Base-by-base conservation (phyloP, 2,888 invertebrate species). In the Nephrotoma guestfalica region DNA sequence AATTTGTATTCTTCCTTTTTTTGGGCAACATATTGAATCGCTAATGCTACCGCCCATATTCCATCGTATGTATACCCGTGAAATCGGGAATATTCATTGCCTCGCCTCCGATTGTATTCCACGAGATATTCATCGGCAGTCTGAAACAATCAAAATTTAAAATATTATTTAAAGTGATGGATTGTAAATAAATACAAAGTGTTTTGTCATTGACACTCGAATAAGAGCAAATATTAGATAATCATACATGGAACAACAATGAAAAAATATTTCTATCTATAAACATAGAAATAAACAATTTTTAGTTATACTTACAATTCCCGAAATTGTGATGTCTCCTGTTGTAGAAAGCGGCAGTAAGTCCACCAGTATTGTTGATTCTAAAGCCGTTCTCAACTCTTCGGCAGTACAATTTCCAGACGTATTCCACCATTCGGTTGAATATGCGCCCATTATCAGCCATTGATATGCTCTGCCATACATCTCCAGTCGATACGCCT, bases 51-150 rank as follows among this genome's bases (percentile, higher is more conserved):
- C 0, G 98, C 97, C 99, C 99, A 99, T 88, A 99, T 97, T 4
- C 94, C 99, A 91, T 99, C 99, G 91, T 99, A 99, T 9, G 99
- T 98, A 91, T 99, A 99, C 2, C 98, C 99, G 91, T 99, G 98
- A 90, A 98, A 99, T 88, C 98, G 94, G 47, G 98, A 98, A 92
- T 97, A 98, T 90, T 97, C 97, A 0, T 92, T 90, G 0, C 96
- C 96, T 88, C 97, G 93, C 88, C 96, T 92, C 43, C 95, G 94
- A 89, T 98, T 95, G 91, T 98, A 98, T 90, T 97, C 96, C 57
- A 93, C 93, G 89, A 95, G 94, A 90, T 98, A 98, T 90, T 98
- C 97, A 88, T 96, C 95, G 0, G 98, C 96, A 0, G 97, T 97
- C 98, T 98, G 43, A 92, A 93, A 88, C 87, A 86, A 88, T 85